A percentile compares a stretch with the other conserved stretches of the same genome.
phyloP scores from a whole-genome alignment of 1,140 invertebrate species.

The Macrotrachela quadricornifera region DNA sequence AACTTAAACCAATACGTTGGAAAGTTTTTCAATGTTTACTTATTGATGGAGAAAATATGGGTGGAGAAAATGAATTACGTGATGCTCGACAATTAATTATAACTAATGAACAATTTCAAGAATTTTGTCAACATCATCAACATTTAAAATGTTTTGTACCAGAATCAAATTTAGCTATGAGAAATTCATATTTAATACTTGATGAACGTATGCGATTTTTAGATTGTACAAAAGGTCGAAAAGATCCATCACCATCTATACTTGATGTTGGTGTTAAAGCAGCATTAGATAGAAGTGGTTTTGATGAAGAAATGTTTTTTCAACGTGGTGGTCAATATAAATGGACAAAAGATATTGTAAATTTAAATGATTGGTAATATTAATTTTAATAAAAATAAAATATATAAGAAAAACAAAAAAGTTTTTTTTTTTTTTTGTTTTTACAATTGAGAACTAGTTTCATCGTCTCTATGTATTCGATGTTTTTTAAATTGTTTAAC shows the following conservation, averaged over 20 bases:
- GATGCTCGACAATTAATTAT: slow-evolving; percentile 31
- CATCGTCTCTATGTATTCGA: too few species aligned
- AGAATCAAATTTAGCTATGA: slow-evolving; percentile 33
- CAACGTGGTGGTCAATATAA: slow-evolving; percentile 33
- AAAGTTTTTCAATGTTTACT: slow-evolving; percentile 34
- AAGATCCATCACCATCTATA: slow-evolving; percentile 29
- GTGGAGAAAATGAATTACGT: slow-evolving; percentile 24
- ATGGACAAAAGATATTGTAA: slow-evolving; percentile 22
- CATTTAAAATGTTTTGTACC: slow-evolving; percentile 30
- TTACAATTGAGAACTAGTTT: too few species aligned
- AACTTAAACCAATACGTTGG: slow-evolving; percentile 29
- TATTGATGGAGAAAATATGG: slow-evolving; percentile 32
- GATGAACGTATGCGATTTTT: slow-evolving; percentile 35
- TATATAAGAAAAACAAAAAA: too few species aligned
- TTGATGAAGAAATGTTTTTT: slow-evolving; percentile 33
- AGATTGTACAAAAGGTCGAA: slow-evolving; percentile 28
- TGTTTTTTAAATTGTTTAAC: too few species aligned
- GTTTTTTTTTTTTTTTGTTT: too few species aligned
- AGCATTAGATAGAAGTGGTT: slow-evolving; percentile 30
- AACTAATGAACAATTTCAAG: slow-evolving; percentile 25
- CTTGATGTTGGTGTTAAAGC: slow-evolving; percentile 31
- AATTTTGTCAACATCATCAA: slow-evolving; percentile 27
- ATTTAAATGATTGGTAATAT: too few species aligned
- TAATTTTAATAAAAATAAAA: too few species aligned
- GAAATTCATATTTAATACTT: slow-evolving; percentile 33